Evolutionary conservation across 2,888 invertebrate genomes (phyloP).

Genomic region (Idaea biselata): DNA sequence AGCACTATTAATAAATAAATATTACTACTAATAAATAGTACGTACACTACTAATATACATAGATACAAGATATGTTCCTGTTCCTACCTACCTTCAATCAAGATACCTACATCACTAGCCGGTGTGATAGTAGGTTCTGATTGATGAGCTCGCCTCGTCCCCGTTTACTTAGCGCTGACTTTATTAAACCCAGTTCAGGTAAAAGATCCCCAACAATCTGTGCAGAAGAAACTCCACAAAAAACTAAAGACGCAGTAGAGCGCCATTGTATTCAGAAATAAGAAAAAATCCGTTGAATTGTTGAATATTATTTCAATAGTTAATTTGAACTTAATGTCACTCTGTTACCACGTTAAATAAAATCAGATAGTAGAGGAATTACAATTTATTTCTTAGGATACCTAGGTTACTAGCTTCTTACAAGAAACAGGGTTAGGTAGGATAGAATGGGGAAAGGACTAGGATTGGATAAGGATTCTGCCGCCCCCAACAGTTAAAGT

Average conservation of each 20-base stretch:
- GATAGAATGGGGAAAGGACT: too few species aligned
- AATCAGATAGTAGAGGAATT: not conserved
- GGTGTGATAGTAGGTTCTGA: not conserved
- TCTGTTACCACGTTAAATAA: not conserved
- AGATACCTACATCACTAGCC: not conserved
- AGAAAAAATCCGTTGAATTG: not conserved
- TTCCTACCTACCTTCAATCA: too few species aligned
- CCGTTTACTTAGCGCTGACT: not conserved
- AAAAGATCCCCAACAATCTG: not conserved
- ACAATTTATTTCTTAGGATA: too few species aligned
- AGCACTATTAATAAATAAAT: too few species aligned
- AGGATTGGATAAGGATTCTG: too few species aligned
- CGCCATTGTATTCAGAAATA: not conserved
- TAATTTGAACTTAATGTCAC: not conserved
- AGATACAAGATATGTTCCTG: not conserved
- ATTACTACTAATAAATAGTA: not conserved
- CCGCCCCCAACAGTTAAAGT: too few species aligned
- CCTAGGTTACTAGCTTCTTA: too few species aligned
- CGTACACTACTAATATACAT: too few species aligned
- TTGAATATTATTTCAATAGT: not conserved
- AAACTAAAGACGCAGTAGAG: not conserved
- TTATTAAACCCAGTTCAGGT: not conserved
- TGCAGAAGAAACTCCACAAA: not conserved
- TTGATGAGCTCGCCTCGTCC: not conserved
- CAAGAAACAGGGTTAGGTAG: too few species aligned